phyloP scores from a whole-genome alignment of 2,888 invertebrate species.

The Tetanocera ferruginea region DNA sequence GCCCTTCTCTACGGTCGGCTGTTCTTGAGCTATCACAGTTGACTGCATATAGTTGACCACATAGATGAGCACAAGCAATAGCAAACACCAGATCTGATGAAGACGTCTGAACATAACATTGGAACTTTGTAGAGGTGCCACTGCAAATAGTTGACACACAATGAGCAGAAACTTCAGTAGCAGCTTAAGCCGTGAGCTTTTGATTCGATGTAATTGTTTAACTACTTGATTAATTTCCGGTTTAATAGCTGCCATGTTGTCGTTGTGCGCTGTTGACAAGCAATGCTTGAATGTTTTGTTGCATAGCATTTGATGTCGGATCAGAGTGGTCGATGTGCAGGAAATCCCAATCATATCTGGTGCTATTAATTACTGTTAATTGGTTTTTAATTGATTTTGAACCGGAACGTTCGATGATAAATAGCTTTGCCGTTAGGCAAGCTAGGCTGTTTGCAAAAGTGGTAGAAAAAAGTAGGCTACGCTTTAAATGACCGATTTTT shows the following conservation, averaged over 20 bases:
- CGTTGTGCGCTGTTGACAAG: not conserved
- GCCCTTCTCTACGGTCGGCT: conserved; percentile 42
- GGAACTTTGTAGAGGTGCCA: conserved; percentile 38
- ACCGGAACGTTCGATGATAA: not conserved
- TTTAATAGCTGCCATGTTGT: not conserved
- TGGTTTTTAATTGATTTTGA: not conserved
- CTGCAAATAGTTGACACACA: conserved; percentile 45
- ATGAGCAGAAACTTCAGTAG: conserved; percentile 24
- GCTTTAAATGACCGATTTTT: not conserved
- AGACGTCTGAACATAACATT: not conserved
- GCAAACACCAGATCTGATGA: conserved; percentile 40
- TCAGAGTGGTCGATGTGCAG: no score
- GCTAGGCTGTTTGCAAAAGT: no score
- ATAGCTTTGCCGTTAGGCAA: no score
- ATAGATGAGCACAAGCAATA: conserved; percentile 37
- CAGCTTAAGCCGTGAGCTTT: conserved; percentile 6
- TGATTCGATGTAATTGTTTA: not conserved
- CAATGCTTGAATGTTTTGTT: no score
- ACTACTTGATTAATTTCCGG: conserved; percentile 17
- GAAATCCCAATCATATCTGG: not conserved
- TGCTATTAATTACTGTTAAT: not conserved
- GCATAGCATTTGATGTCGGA: no score
- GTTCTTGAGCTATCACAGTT: not conserved
- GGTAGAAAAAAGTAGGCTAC: no score
- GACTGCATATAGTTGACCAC: conserved; percentile 28